These are phyloP conservation scores for Gadopsis bispinosus DNA, from an alignment of 2,797 vertebrate genomes.

Conservation along the genomic window DNA sequence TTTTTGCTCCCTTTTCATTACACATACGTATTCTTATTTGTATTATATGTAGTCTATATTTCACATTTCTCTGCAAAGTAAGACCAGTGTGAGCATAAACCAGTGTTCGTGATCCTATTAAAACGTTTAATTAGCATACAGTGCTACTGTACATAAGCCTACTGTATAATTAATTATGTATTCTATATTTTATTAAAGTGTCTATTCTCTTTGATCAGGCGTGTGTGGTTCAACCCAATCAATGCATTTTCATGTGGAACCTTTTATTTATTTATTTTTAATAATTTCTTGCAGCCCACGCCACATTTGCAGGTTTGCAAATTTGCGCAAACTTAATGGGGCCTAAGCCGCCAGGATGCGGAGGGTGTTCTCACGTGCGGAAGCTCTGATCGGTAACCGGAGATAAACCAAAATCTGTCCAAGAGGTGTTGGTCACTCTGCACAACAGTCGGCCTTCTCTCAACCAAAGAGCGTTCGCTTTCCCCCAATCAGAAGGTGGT, in stretches of 20 bases:
- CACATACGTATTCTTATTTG: slow-evolving; percentile 45
- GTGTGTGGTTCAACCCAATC: slow-evolving; percentile 76
- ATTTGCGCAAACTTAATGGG: slow-evolving; percentile 24
- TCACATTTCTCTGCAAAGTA: slow-evolving; percentile 69
- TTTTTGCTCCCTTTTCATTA: slow-evolving; percentile 39
- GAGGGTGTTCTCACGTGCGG: background rate
- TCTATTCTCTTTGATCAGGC: slow-evolving; percentile 86
- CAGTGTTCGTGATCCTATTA: slow-evolving; percentile 71
- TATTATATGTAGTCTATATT: slow-evolving; percentile 65
- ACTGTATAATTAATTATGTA: slow-evolving; percentile 85
- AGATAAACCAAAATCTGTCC: background rate
- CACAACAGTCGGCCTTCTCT: background rate
- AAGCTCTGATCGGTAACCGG: background rate
- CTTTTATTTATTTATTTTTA: background rate
- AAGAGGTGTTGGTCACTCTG: background rate
- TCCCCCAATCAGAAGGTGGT: background rate
- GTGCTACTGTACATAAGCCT: slow-evolving; percentile 80
- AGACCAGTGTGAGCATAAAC: slow-evolving; percentile 69
- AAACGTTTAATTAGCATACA: slow-evolving; percentile 79
- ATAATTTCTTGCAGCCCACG: background rate
- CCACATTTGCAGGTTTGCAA: slow-evolving; percentile 40
- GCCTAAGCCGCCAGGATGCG: background rate
- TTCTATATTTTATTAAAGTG: slow-evolving; percentile 87
- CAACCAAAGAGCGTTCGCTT: background rate
- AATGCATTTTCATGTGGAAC: slow-evolving; percentile 59